Percentiles rank a stretch among this genome's conserved stretches.
Evolutionary conservation across 2,113 vertebrate species (phyloP).

Genomic region (Perca schrenkii): DNA sequence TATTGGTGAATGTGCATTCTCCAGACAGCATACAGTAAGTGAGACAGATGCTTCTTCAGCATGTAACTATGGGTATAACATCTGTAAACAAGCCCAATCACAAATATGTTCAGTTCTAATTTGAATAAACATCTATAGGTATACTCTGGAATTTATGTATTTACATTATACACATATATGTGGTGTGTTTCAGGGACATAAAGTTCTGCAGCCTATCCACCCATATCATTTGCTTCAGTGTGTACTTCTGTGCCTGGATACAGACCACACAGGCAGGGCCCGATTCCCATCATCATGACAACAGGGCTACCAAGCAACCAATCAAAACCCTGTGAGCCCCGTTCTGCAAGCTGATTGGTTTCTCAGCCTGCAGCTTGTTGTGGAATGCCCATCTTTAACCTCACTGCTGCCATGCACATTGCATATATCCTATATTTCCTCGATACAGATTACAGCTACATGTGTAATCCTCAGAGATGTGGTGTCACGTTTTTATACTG

Average conservation of each 20-base stretch:
- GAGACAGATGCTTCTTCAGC: not conserved
- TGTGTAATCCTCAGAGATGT: slow-evolving; percentile 42
- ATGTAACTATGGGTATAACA: not conserved
- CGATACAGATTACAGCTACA: slow-evolving; percentile 49
- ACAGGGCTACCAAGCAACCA: slow-evolving; percentile 73
- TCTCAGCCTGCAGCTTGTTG: slow-evolving; percentile 69
- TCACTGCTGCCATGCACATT: slow-evolving; percentile 64
- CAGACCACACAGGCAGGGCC: slow-evolving; percentile 79
- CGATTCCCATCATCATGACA: slow-evolving; percentile 81
- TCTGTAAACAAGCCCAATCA: not conserved
- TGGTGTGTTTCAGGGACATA: slow-evolving; percentile 25
- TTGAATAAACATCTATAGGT: slow-evolving; percentile 3
- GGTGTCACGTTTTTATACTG: not conserved
- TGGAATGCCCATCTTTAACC: slow-evolving; percentile 83
- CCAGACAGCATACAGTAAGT: not conserved
- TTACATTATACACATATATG: not conserved
- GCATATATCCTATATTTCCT: slow-evolving; percentile 34
- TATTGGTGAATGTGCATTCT: not conserved
- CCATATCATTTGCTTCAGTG: slow-evolving; percentile 64
- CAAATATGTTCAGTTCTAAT: not conserved
- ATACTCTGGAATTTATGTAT: not conserved
- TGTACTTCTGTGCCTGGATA: slow-evolving; percentile 80
- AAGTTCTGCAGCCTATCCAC: slow-evolving; percentile 65
- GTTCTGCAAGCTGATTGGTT: slow-evolving; percentile 74
- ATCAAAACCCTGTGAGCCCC: slow-evolving; percentile 64